These are phyloP conservation scores for Ormia ochracea DNA, from an alignment of 2,888 invertebrate species.

Conservation along the genomic window DNA sequence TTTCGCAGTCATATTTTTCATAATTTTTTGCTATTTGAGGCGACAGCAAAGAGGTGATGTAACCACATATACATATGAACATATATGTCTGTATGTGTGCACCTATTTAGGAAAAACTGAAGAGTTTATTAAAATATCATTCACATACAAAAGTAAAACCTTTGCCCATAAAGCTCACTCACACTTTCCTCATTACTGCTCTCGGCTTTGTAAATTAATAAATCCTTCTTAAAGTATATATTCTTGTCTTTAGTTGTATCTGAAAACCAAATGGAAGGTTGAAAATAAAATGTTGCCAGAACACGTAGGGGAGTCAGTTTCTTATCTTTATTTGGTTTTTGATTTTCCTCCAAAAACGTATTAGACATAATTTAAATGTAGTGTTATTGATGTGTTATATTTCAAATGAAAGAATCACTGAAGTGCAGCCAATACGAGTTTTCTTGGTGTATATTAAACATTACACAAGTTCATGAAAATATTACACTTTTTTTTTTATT, in stretches of 20 bases:
- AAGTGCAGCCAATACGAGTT: not conserved
- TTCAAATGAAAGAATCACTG: not conserved
- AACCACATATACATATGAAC: conserved; percentile 33
- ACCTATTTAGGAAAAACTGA: conserved; percentile 6
- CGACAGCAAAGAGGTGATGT: conserved; percentile 37
- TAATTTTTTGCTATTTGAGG: not conserved
- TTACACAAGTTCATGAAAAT: conserved; percentile 40
- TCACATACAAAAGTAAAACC: not conserved
- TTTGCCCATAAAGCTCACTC: not conserved
- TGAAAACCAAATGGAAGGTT: conserved; percentile 44
- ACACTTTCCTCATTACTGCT: conserved; percentile 52
- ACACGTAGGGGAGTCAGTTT: conserved; percentile 37
- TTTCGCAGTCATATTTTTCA: not conserved
- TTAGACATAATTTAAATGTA: conserved; percentile 11
- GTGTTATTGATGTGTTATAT: not conserved
- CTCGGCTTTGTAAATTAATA: conserved; percentile 47
- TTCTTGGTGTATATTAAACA: not conserved
- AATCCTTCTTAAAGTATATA: conserved; percentile 26
- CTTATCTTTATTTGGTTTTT: conserved; percentile 11
- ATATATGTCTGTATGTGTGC: too few relatives aligned
- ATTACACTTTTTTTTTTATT: not conserved
- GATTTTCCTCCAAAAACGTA: not conserved
- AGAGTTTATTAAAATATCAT: not conserved
- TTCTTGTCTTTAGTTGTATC: not conserved
- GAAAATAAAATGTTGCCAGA: conserved; percentile 57